These are phyloP conservation scores for Drosophila hydei DNA, from an alignment of 1,140 invertebrate genomes.

Conservation along the genomic window DNA sequence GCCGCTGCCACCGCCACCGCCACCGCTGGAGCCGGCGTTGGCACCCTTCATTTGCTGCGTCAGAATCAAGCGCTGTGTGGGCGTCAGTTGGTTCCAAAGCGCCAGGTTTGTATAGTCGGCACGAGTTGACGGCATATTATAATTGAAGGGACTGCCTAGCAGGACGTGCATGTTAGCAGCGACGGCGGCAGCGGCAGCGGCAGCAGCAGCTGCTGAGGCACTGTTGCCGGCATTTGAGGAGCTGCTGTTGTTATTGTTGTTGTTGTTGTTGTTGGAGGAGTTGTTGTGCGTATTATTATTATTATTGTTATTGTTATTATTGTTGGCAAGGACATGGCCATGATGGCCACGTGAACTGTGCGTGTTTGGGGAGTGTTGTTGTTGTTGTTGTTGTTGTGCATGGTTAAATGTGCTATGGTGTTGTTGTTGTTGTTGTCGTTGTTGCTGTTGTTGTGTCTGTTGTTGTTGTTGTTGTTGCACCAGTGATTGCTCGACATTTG, in stretches of 20 bases:
- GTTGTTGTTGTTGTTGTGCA: constrained; percentile 62
- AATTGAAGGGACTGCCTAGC: constrained; percentile 67
- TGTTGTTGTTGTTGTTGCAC: constrained; percentile 74
- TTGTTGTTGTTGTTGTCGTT: constrained; percentile 57
- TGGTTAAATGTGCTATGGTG: constrained; percentile 70
- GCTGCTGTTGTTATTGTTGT: constrained; percentile 30
- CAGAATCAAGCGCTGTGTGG: constrained; percentile 66
- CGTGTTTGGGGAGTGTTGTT: constrained; percentile 59
- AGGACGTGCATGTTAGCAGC: constrained; percentile 64
- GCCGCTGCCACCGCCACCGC: not conserved
- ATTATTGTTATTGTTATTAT: constrained; percentile 47
- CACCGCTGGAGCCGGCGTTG: not conserved
- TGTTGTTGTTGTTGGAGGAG: constrained; percentile 20
- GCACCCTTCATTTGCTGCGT: constrained; percentile 74
- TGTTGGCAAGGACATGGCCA: constrained; percentile 49
- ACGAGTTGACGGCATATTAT: constrained; percentile 66
- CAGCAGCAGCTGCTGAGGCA: constrained; percentile 36
- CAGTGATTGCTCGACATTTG: constrained; percentile 83
- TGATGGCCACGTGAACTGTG: constrained; percentile 50
- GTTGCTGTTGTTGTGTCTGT: constrained; percentile 65
- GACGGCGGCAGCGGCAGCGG: constrained; percentile 53
- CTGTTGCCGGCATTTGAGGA: not conserved
- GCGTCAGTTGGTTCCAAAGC: constrained; percentile 77
- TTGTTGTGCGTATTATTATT: constrained; percentile 40
- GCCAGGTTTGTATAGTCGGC: constrained; percentile 76